phyloP scores from a whole-genome alignment of 2,888 invertebrate species.

The Agrotis ipsilon region DNA sequence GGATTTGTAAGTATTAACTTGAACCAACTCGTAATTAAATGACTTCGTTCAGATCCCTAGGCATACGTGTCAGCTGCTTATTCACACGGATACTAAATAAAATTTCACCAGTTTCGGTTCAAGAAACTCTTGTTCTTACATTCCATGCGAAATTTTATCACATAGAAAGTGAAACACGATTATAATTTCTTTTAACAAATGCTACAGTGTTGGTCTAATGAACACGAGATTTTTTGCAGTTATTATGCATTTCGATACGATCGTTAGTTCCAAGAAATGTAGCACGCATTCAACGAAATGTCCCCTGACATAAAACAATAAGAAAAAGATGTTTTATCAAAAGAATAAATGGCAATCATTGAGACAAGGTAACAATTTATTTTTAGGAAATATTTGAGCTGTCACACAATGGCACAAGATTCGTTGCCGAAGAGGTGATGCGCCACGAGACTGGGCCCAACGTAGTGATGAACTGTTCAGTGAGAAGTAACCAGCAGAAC shows the following conservation, averaged over 20 bases:
- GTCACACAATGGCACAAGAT: conserved; percentile 95
- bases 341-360: not conserved
- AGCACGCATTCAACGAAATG: not conserved
- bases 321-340: not conserved
- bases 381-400: conserved; percentile 98
- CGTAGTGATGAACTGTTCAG: conserved; percentile 98
- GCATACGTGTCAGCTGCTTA: conserved; percentile 79
- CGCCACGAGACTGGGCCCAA: conserved; percentile 97
- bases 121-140: conserved; percentile 38
- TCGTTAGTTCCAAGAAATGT: conserved; percentile 14
- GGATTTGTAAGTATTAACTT: conserved; percentile 95
- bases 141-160: conserved; percentile 31
- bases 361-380: conserved; percentile 54
- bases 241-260: conserved; percentile 19
- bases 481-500: conserved; percentile 93
- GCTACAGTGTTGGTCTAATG: conserved; percentile 35
- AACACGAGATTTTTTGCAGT: conserved; percentile 9
- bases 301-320: not conserved
- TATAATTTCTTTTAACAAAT: conserved; percentile 20
- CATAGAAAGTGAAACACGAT: conserved; percentile 29
- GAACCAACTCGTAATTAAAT: conserved; percentile 42
- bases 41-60: conserved; percentile 35
- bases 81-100: conserved; percentile 57
- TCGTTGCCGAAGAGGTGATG: conserved; percentile 96
- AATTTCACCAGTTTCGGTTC: conserved; percentile 31